Evolutionary conservation across 2,113 vertebrate genomes (phyloP).

Genomic region (Gorsachius goisagi): DNA sequence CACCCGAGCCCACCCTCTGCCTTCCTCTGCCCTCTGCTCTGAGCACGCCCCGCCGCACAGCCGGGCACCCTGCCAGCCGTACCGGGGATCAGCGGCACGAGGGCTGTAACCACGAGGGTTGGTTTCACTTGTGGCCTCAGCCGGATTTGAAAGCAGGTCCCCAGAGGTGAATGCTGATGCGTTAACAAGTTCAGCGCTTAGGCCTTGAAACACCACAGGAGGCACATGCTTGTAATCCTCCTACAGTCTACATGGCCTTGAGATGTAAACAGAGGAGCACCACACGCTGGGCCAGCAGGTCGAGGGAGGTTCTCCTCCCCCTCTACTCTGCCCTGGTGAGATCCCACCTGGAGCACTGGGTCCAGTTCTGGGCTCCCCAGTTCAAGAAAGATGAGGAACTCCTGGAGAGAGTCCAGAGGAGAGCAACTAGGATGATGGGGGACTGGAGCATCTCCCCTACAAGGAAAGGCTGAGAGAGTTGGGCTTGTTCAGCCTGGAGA

Average conservation of each 20-base stretch:
- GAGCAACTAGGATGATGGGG: too few species aligned
- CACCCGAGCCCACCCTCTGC: neutral
- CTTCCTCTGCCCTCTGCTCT: neutral
- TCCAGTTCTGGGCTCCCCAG: too few species aligned
- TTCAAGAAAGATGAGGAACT: too few species aligned
- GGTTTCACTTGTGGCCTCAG: neutral
- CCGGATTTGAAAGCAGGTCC: neutral
- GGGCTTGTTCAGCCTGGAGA: too few species aligned
- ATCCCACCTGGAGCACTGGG: too few species aligned
- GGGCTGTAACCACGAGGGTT: neutral
- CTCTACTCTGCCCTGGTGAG: too few species aligned
- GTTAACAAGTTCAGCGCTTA: neutral
- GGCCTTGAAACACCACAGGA: neutral
- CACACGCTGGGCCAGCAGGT: fast-evolving
- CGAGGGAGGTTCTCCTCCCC: too few species aligned
- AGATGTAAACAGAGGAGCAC: neutral
- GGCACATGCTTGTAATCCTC: neutral
- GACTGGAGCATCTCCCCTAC: too few species aligned
- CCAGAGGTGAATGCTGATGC: neutral
- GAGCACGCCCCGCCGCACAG: fast-evolving
- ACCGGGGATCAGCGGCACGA: neutral
- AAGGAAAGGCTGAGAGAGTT: too few species aligned
- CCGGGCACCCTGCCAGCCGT: neutral
- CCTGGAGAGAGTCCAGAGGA: too few species aligned
- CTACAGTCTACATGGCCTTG: neutral